A percentile compares a stretch with the other conserved stretches of the same genome.
These are phyloP conservation scores for Hydrozoanthus tunicans DNA, from an alignment of 64 coral and sea anemone species.

Conservation along the genomic window DNA sequence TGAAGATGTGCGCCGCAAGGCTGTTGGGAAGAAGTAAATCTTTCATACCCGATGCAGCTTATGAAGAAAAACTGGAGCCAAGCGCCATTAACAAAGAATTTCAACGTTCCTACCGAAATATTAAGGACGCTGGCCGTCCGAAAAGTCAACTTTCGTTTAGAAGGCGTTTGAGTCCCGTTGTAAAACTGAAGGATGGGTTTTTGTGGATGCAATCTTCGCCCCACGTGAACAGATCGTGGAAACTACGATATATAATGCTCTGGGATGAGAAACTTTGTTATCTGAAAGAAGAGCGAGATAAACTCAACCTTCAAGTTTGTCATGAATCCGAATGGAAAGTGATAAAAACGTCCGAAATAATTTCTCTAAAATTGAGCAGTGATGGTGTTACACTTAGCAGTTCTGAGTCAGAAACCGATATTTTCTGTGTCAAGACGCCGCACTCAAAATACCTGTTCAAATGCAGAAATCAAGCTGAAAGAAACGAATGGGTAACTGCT, in stretches of 20 bases:
- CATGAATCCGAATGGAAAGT: constrained; percentile 28
- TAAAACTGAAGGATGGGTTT: constrained; percentile 23
- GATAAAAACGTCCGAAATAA: constrained; percentile 31
- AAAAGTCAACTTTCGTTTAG: background rate
- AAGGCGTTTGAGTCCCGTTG: background rate
- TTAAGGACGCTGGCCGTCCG: background rate
- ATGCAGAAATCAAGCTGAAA: constrained; percentile 32
- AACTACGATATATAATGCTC: constrained; percentile 35
- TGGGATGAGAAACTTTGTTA: constrained; percentile 49
- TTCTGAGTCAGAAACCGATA: constrained; percentile 15
- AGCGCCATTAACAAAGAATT: background rate
- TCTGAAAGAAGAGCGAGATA: constrained; percentile 40
- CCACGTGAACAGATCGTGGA: constrained; percentile 42
- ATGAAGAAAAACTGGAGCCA: constrained; percentile 7
- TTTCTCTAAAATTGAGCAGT: constrained; percentile 27
- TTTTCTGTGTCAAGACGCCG: constrained; percentile 31
- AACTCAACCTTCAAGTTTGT: background rate
- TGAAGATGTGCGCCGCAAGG: constrained; percentile 18
- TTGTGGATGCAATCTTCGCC: constrained; percentile 52
- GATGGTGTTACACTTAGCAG: background rate
- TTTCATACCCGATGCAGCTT: constrained; percentile 18
- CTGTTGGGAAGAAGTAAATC: constrained; percentile 5
- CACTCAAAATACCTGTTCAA: constrained; percentile 25
- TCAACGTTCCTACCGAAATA: constrained; percentile 7
- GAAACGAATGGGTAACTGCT: constrained; percentile 37